Base-by-base conservation (phyloP, 2,888 invertebrate species). In the Ochropleura plecta region DNA sequence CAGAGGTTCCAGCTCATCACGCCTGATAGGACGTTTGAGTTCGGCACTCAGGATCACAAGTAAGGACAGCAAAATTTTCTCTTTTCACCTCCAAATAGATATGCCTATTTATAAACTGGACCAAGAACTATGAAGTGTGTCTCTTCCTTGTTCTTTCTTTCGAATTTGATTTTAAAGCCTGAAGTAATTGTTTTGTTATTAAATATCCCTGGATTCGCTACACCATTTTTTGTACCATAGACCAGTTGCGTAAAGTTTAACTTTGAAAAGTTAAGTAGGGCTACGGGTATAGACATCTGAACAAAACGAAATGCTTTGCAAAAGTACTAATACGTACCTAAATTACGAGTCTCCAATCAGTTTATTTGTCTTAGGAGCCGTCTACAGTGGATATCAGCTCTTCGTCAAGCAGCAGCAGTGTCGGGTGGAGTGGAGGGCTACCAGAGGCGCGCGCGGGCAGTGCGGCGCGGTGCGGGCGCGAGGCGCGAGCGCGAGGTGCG, bases 11-110 rank as follows among this genome's bases (percentile, higher is more conserved):
- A 97, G 76, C 92, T 98, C 9, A 97, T 97, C 86, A 98, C 98
- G 0, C 97, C 97, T 0, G 98, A 98, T 83, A 96, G 98, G 78
- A 97, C 97, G n/a, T 97, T 97, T 88, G 98, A 98, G 88, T 95
- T 98, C 53, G 98, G 97, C 16, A 97, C 98, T 42, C 97, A 97
- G 81, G 98, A 98, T 92, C 98, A 98, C 89, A 98, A 98, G 97
- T 97, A 85, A 93, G 93, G 87, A 0, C 30, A 7, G 14, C 16
- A 53, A 5, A 30, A 42, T 12, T 53, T 49, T 49, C 8, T 49
- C 5, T 14, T 2, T 16, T n/a, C 9, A 14, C 4, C 20, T 20
- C 6, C 10, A 60, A 60, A 60, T 42, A 18, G 60, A 1, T 18
- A 10, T 57, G 5, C 30, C 3, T 30, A 57, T 14, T 20, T 14